Evolutionary conservation across 2,797 vertebrate genomes (phyloP), one percentile per base, ranked within the genome.

Genomic region (Melanogrammus aeglefinus): DNA sequence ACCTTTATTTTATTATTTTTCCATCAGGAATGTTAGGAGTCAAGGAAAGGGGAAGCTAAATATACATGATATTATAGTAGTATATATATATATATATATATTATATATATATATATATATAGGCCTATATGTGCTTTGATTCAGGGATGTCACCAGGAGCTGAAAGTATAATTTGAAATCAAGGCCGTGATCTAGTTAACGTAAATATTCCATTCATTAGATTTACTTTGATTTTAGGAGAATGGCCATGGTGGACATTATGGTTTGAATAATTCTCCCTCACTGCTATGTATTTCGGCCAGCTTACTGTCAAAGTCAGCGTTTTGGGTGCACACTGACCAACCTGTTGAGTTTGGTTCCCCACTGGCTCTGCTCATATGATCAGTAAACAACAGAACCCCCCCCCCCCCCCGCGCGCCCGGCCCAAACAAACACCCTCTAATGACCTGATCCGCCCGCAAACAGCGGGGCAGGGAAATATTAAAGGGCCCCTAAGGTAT

Each of bases 361-460:
- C 75, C 73, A 73, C 79, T 13, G 77, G 77, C 51, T 81, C 13
- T n/a, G 6, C 76, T 47, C 16, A 24, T 73, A 41, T 18, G 33
- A 33, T 44, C 75, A 78, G 66, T 83, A 81, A 33, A 33, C 31
- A 78, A 82, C 76, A 80, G 57, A 79, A 41, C 41, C 51, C 76
- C 10, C 31, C 74, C 57, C 51, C 74, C 87, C 81, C 41, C 51
- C 76, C 10, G 29, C 74, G 47, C 51, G 75, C 87, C 81, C 21
- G 39, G 9, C 31, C 29, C 73, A 41, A 35, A n/a, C 73, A 41
- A 38, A 39, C 73, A 39, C 39, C 5, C 57, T 39, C 76, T 78
- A 83, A 78, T 83, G 79, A 79, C 78, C 78, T 74, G 79, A 74
- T 83, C 87, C 47, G 4, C 79, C 47, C 72, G 57, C 77, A 81